A percentile compares a stretch with the other conserved stretches of the same genome.
Evolutionary conservation across 2,888 invertebrate species (phyloP).

Genomic region (Beris chalybata): DNA sequence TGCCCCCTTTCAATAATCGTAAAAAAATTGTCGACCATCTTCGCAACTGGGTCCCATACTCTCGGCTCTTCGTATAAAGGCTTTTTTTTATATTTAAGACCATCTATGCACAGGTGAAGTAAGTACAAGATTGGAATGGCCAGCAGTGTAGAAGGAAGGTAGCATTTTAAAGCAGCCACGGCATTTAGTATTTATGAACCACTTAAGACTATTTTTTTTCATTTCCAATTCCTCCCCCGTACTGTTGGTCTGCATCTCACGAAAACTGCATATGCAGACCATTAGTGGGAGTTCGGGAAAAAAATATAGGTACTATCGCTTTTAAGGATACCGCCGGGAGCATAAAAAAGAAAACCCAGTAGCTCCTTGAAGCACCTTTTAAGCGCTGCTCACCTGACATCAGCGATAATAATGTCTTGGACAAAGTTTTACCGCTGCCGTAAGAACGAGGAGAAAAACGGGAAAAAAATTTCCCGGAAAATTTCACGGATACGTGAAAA

Average conservation of each 20-base stretch:
- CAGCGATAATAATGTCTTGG: constrained; percentile 14
- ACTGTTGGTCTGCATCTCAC: constrained; percentile 3
- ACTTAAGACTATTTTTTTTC: constrained; percentile 32
- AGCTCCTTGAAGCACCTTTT: neutral
- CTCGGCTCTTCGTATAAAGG: neutral
- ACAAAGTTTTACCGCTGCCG: constrained; percentile 28
- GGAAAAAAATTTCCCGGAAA: constrained; percentile 25
- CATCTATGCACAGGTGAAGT: constrained; percentile 7
- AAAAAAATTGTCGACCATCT: neutral
- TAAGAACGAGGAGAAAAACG: constrained; percentile 20
- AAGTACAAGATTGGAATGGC: neutral
- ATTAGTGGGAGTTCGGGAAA: constrained; percentile 2
- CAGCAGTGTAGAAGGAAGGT: neutral
- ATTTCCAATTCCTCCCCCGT: constrained; percentile 1
- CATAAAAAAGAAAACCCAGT: constrained; percentile 16
- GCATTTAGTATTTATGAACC: constrained; percentile 38
- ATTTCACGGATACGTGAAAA: constrained; percentile 30
- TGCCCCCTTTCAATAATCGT: constrained; percentile 1
- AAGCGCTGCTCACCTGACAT: constrained; percentile 20
- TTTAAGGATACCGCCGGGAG: constrained; percentile 17
- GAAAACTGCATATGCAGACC: constrained; percentile 30
- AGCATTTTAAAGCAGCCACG: constrained; percentile 20
- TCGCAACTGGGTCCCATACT: neutral
- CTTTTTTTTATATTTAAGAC: constrained; percentile 6
- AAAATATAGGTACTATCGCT: neutral